phyloP scores from a whole-genome alignment of 2,113 vertebrate species.

The Hippocampus mohnikei region DNA sequence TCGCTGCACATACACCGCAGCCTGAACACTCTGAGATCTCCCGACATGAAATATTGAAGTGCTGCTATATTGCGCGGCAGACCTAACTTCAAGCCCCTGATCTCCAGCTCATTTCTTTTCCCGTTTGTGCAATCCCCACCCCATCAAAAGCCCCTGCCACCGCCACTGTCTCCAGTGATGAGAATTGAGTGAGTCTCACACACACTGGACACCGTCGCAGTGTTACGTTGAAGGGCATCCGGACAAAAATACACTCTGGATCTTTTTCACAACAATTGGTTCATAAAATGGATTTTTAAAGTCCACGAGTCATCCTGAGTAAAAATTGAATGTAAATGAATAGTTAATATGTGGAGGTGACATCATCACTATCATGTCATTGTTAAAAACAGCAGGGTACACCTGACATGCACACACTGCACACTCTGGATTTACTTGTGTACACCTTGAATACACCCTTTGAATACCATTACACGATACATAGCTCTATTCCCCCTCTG shows the following conservation, averaged over 20 bases:
- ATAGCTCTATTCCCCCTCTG: too few relatives aligned
- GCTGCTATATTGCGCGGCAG: slow-evolving; percentile 29
- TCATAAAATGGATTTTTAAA: not conserved
- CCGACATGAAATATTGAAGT: slow-evolving; percentile 70
- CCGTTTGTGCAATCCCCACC: slow-evolving; percentile 17
- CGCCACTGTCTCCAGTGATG: slow-evolving; percentile 7
- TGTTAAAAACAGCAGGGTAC: not conserved
- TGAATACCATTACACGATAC: too few relatives aligned
- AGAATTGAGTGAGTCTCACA: slow-evolving; percentile 9
- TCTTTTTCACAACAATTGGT: not conserved
- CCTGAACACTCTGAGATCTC: slow-evolving; percentile 34
- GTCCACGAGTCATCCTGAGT: not conserved
- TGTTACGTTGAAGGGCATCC: not conserved
- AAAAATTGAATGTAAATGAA: not conserved
- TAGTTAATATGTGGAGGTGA: not conserved
- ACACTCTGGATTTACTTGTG: too few relatives aligned
- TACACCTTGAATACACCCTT: too few relatives aligned
- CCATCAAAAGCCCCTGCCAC: not conserved
- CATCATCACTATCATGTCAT: not conserved
- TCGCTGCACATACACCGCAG: slow-evolving; percentile 33
- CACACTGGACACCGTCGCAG: slow-evolving; percentile 24
- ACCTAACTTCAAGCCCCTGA: slow-evolving; percentile 22
- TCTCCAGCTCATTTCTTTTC: slow-evolving; percentile 33
- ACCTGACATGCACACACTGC: too few relatives aligned
- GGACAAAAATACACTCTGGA: not conserved